A percentile compares a stretch with the other conserved stretches of the same genome.
phyloP scores from a whole-genome alignment of 1,140 invertebrate genomes.

The Hylyphantes graminicola region DNA sequence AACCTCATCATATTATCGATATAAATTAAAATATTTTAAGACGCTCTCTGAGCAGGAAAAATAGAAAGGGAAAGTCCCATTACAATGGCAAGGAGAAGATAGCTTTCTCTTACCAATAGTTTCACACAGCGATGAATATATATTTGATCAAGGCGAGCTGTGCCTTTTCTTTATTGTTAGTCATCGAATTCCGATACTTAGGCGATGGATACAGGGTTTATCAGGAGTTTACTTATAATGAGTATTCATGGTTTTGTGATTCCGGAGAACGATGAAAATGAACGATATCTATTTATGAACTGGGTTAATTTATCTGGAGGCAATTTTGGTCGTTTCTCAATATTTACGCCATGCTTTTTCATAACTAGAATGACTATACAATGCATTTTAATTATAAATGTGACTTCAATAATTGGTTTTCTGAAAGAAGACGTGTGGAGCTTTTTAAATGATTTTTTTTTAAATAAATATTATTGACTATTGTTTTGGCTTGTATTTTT shows the following conservation, averaged over 20 bases:
- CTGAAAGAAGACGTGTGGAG: no score
- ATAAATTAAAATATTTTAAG: slow-evolving; percentile 44
- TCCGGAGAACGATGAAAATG: slow-evolving; percentile 38
- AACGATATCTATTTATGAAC: slow-evolving; percentile 41
- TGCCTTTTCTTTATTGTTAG: slow-evolving; percentile 7
- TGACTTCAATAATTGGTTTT: no score
- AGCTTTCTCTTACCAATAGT: slow-evolving; percentile 31
- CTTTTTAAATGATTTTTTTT: no score
- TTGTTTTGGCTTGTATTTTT: no score
- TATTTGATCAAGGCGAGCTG: not conserved
- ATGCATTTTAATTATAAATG: no score
- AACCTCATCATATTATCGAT: slow-evolving; percentile 6
- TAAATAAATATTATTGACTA: no score
- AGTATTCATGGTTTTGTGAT: slow-evolving; percentile 40
- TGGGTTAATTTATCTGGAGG: slow-evolving; percentile 10
- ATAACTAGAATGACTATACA: no score
- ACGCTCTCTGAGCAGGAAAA: slow-evolving; percentile 5
- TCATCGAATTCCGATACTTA: slow-evolving; percentile 34
- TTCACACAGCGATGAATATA: slow-evolving; percentile 40
- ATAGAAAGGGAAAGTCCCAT: not conserved
- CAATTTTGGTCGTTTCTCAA: not conserved
- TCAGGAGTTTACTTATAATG: slow-evolving; percentile 27
- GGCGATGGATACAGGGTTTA: slow-evolving; percentile 27
- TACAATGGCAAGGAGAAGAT: slow-evolving; percentile 4
- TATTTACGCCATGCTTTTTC: not conserved